These are phyloP conservation scores for Boloria euphrosyne DNA, from an alignment of 2,888 invertebrate genomes.

Conservation along the genomic window DNA sequence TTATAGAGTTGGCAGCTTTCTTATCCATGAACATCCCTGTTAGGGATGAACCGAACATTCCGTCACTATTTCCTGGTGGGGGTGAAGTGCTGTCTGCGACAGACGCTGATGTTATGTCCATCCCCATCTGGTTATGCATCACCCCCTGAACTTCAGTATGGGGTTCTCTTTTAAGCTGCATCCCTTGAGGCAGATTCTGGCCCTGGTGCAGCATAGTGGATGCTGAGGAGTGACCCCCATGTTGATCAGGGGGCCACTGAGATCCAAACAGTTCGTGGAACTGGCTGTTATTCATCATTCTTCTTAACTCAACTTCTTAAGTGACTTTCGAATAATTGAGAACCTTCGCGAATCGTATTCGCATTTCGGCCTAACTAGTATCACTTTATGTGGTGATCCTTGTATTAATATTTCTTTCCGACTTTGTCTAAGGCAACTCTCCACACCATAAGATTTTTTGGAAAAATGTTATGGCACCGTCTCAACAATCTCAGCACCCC, in stretches of 20 bases:
- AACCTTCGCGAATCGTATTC: constrained; percentile 67
- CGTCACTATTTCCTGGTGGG: constrained; percentile 76
- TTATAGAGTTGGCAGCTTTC: constrained; percentile 85
- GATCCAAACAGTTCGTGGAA: constrained; percentile 78
- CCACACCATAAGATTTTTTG: constrained; percentile 65
- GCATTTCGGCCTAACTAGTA: constrained; percentile 68
- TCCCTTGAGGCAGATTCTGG: constrained; percentile 57
- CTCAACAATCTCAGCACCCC: constrained; percentile 58
- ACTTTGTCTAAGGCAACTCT: constrained; percentile 77
- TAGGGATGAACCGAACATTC: constrained; percentile 73
- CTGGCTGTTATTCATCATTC: constrained; percentile 73
- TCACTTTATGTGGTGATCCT: constrained; percentile 56
- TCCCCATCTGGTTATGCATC: constrained; percentile 71
- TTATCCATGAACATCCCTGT: constrained; percentile 81
- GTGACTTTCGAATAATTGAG: constrained; percentile 63
- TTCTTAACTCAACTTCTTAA: constrained; percentile 53
- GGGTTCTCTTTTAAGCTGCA: constrained; percentile 71
- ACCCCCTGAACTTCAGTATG: constrained; percentile 58
- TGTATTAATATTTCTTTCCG: constrained; percentile 47
- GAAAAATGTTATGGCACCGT: constrained; percentile 69
- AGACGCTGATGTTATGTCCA: constrained; percentile 63
- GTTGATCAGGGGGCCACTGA: constrained; percentile 79
- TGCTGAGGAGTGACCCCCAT: constrained; percentile 74
- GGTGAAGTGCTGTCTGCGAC: constrained; percentile 84
- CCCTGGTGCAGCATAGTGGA: constrained; percentile 73